A percentile compares a stretch with the other conserved stretches of the same genome.
These are phyloP conservation scores for Macaca mulatta DNA, from an alignment of 2,113 vertebrate species.

Conservation along the genomic window DNA sequence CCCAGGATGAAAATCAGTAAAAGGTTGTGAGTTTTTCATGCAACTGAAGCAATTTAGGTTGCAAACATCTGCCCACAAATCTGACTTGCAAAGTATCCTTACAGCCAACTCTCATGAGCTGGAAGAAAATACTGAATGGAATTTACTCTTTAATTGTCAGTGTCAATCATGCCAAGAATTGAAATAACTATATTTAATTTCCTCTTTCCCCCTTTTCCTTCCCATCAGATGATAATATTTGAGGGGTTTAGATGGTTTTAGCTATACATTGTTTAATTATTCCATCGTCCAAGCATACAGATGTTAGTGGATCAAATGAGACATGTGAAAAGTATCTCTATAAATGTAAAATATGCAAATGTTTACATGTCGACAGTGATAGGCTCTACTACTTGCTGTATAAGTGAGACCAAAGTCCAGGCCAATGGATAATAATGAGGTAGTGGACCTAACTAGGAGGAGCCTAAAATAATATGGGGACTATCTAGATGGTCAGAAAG, in stretches of 20 bases:
- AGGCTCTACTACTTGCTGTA: neutral
- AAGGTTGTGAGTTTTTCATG: neutral
- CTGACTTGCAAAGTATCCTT: neutral
- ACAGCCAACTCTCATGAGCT: neutral
- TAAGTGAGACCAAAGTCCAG: constrained; percentile 40
- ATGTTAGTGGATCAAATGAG: neutral
- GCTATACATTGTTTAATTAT: neutral
- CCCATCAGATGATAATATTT: neutral
- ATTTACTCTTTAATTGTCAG: neutral
- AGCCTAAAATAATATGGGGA: constrained; percentile 40
- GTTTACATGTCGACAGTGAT: neutral
- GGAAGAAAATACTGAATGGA: neutral
- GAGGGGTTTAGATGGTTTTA: neutral
- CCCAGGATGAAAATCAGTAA: neutral
- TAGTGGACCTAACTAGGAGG: constrained; percentile 12
- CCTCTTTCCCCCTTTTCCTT: neutral
- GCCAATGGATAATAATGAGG: constrained; percentile 54
- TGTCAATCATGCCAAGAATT: neutral
- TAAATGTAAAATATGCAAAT: neutral
- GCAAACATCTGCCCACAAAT: neutral
- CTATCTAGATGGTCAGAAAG: constrained; percentile 65
- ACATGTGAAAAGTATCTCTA: neutral
- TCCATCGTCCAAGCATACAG: neutral
- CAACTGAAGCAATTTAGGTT: neutral
- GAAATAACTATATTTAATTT: neutral